Evolutionary conservation across 2,113 vertebrate genomes (phyloP), one percentile per base, ranked within the genome.

Genomic region (Corythoichthys intestinalis): DNA sequence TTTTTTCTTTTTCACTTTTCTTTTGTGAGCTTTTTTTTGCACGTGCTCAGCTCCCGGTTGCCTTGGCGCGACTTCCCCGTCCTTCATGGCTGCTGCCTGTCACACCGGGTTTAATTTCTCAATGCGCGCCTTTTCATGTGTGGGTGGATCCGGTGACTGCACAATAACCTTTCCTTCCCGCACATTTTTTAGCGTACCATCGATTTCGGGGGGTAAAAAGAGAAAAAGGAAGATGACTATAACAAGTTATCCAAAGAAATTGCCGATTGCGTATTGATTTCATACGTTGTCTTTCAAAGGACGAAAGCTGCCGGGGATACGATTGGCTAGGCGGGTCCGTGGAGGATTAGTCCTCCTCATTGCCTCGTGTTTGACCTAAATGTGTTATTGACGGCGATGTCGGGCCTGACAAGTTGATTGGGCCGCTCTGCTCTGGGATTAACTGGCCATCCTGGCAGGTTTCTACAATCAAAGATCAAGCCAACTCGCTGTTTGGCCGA

Each of bases 141-240:
- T 89, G 83, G 87, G 85, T 83, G 89, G 86, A 86, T 89, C 81
- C 77, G 81, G 83, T 83, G 86, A 84, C 87, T 88, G 86, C 87
- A 85, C 85, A 87, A 70, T 88, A 87, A 88, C 89, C 86, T 83
- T 83, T 79, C 77, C 59, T 14, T 60, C 74, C 76, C 74, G 79
- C 79, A 73, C 54, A 38, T 81, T 80, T 28, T 72, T 71, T 70
- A 61, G 76, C 77, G 77, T 82, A 70, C 74, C 61, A 75, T 68
- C 47, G 37, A 71, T 62, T 62, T 61, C 2, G 9, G 11, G 15
- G 39, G n/a, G 8, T 15, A 39, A 28, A 37, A 12, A 37, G 35
- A 58, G 35, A 60, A n/a, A 2, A 35, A 69, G 71, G 77, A 74
- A 78, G 66, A 69, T 73, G 74, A 70, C 76, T 46, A 44, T 66